Evolutionary conservation across 2,113 vertebrate species (phyloP).

Genomic region (Oryzias woworae): DNA sequence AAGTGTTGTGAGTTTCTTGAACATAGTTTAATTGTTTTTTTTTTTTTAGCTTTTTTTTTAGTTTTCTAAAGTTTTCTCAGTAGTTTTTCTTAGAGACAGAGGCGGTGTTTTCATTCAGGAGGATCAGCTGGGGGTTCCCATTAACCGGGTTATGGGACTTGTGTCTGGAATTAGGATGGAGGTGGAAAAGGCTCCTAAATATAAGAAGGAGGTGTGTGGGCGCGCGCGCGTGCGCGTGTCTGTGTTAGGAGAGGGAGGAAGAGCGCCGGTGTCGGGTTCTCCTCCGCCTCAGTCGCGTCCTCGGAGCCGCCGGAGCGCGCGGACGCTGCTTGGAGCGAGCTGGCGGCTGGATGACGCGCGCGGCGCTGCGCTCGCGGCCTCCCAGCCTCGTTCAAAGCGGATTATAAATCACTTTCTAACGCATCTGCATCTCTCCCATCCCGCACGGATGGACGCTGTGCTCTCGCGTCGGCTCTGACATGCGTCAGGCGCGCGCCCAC

Average conservation of each 20-base stretch:
- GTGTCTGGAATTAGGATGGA: too few relatives aligned
- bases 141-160: too few relatives aligned
- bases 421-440: conserved; percentile 47
- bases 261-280: conserved; percentile 14
- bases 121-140: too few relatives aligned
- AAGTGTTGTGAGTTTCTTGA: too few relatives aligned
- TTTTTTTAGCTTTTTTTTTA: too few relatives aligned
- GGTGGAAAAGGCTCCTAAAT: too few relatives aligned
- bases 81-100: too few relatives aligned
- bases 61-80: too few relatives aligned
- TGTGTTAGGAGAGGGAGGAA: background rate
- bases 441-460: conserved; percentile 28
- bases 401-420: conserved; percentile 59
- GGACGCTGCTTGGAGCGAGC: conserved; percentile 23
- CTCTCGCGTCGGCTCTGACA: conserved; percentile 23
- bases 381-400: background rate
- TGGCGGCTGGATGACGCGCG: conserved; percentile 11
- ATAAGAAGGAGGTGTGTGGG: background rate
- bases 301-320: conserved; percentile 30
- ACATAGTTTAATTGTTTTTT: too few relatives aligned
- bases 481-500: conserved; percentile 33
- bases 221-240: background rate
- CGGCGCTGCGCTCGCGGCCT: background rate
- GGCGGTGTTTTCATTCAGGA: too few relatives aligned
- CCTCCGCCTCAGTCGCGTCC: conserved; percentile 16